phyloP scores from a whole-genome alignment of 2,888 invertebrate genomes.

The Nymphalis c-album region DNA sequence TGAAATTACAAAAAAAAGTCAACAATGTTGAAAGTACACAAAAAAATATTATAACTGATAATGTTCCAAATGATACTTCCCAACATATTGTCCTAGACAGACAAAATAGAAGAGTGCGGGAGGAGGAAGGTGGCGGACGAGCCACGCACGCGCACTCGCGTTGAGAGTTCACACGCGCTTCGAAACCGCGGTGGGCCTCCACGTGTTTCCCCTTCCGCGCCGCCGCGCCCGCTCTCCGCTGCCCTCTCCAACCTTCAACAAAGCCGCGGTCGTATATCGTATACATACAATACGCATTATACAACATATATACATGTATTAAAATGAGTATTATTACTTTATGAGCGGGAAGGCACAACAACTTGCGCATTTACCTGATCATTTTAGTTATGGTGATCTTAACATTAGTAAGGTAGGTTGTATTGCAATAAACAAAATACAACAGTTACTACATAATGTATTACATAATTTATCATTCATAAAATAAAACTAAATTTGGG shows the following conservation, averaged over 20 bases:
- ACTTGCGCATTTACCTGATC: constrained; percentile 24
- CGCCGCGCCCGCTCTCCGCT: constrained; percentile 48
- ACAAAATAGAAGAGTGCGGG: constrained; percentile 60
- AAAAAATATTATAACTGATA: constrained; percentile 16
- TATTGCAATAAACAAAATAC: background rate
- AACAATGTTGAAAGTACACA: constrained; percentile 12
- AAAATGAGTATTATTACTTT: constrained; percentile 27
- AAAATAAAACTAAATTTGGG: too few relatives aligned
- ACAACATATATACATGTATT: constrained; percentile 31
- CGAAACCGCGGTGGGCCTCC: constrained; percentile 82
- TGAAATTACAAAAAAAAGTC: constrained; percentile 9
- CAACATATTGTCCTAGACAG: constrained; percentile 51
- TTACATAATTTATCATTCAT: too few relatives aligned
- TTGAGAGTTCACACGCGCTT: constrained; percentile 74
- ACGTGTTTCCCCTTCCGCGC: constrained; percentile 63
- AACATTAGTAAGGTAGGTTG: background rate
- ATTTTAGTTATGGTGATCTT: background rate
- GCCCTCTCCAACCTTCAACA: constrained; percentile 64
- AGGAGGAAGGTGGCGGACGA: constrained; percentile 57
- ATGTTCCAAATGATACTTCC: constrained; percentile 31
- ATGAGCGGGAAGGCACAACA: constrained; percentile 19
- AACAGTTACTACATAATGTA: too few relatives aligned
- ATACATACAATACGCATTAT: constrained; percentile 39
- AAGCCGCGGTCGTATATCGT: constrained; percentile 60
- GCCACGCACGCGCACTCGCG: constrained; percentile 74